Evolutionary conservation across 53 echinoderm and acorn worm genomes (phyloP), one percentile per base, ranked within the genome.

Genomic region (Luidia sarsii): DNA sequence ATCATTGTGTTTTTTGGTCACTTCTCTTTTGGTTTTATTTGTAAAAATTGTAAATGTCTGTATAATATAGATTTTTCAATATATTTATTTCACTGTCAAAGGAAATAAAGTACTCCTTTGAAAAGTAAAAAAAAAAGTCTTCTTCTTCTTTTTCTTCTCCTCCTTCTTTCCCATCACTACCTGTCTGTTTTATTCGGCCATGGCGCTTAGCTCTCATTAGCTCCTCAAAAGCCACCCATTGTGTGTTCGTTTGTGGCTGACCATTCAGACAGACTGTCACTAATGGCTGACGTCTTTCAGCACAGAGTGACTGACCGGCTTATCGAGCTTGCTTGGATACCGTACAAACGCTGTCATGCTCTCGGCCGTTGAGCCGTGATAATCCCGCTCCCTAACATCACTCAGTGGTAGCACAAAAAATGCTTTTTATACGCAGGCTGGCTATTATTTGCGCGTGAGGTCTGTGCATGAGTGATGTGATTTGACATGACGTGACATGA

Each of bases 231-330:
- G 66, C 81, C 37, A 15, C 10, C 67, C 23, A 81, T 81, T 81
- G 66, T 64, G 31, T 16, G 50, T 33, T 64, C 66, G 38, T 67
- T 81, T 64, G 64, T 64, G n/a, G 11, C 50, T 22, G 20, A 33
- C 48, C 53, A 64, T 72, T 72, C 72, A 72, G 55, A 11, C 72
- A 55, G 56, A 56, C 57, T 72, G 72, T 55, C 72, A 72, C 56
- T 72, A 51, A 71, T 71, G 53, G 72, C 36, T 72, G 21, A 39
- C 13, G 39, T 57, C 72, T 31, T 72, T 55, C 37, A 38, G 56
- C 38, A 32, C 6, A 39, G 72, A 72, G 72, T 72, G 72, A 72
- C 72, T 72, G 72, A 55, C 72, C 72, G 57, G 55, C 56, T 72
- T 56, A 54, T 6, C 11, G 6, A 41, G 41, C 41, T 31, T 56